A percentile compares a stretch with the other conserved stretches of the same genome.
Conservation (phyloP, 92 coral and sea anemone species). For the Palythoa grandis region DNA sequence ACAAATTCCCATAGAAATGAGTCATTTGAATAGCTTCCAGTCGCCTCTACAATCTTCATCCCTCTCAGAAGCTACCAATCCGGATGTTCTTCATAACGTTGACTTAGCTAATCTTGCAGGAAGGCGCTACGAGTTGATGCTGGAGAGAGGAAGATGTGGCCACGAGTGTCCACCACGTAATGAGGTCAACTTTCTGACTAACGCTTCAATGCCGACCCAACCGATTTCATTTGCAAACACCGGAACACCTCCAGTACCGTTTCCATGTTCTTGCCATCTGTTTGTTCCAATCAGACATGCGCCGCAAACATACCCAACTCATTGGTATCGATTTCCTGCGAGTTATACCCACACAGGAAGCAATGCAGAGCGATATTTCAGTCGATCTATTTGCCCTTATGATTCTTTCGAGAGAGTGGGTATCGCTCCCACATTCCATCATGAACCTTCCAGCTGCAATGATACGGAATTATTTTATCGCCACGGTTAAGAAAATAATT, state of each 20-base stretch:
- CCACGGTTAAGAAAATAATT: not conserved
- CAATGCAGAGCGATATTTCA: not conserved
- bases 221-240: not conserved
- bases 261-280: constrained; percentile 27
- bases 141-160: not conserved
- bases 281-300: not conserved
- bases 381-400: not conserved
- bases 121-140: constrained; percentile 2
- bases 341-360: not conserved
- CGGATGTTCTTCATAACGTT: not conserved
- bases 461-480: not conserved
- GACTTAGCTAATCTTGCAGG: not conserved
- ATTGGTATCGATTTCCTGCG: constrained; percentile 17
- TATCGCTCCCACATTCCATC: not conserved
- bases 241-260: not conserved
- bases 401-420: not conserved
- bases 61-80: not conserved
- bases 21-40: not conserved
- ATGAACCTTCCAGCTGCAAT: not conserved
- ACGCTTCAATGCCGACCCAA: not conserved
- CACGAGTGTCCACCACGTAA: not conserved
- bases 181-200: not conserved
- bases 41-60: not conserved
- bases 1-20: not conserved
- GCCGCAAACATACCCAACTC: not conserved